phyloP scores from a whole-genome alignment of 92 coral and sea anemone genomes.

The Virgularia gustaviana region DNA sequence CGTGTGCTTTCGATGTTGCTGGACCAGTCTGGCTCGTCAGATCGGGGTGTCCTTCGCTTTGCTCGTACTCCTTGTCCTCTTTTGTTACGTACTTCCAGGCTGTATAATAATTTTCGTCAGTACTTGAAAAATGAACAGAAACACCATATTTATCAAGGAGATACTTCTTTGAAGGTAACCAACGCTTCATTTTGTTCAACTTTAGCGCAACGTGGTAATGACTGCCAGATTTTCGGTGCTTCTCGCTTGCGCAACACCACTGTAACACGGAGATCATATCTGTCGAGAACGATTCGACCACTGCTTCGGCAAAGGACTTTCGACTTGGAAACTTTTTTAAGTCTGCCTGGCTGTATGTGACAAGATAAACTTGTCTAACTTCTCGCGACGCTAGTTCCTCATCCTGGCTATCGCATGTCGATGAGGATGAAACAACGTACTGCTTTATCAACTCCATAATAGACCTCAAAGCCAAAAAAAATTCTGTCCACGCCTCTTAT shows the following conservation, averaged over 20 bases:
- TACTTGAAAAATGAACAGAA: constrained; percentile 30
- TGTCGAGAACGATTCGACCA: background rate
- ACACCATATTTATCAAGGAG: constrained; percentile 10
- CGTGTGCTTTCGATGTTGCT: background rate
- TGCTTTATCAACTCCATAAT: background rate
- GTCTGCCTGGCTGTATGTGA: background rate
- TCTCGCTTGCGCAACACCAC: constrained; percentile 29
- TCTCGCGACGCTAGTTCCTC: too few species aligned
- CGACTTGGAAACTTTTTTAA: background rate
- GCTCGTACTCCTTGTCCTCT: constrained; percentile 3
- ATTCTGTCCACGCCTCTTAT: too few species aligned
- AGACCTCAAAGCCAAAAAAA: too few species aligned
- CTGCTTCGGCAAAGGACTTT: background rate
- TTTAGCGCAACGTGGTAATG: constrained; percentile 33
- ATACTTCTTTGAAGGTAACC: constrained; percentile 14
- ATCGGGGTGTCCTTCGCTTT: constrained; percentile 32
- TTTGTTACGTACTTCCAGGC: constrained; percentile 38
- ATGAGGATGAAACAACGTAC: background rate
- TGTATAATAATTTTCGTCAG: constrained; percentile 19
- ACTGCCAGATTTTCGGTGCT: constrained; percentile 8
- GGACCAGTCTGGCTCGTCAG: background rate
- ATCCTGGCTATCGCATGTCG: too few species aligned
- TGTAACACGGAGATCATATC: background rate
- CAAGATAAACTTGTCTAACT: background rate
- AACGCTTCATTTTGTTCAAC: constrained; percentile 6